Evolutionary conservation across 2,797 vertebrate species (phyloP), one percentile per base, ranked within the genome.

Genomic region (Halcyon badia): DNA sequence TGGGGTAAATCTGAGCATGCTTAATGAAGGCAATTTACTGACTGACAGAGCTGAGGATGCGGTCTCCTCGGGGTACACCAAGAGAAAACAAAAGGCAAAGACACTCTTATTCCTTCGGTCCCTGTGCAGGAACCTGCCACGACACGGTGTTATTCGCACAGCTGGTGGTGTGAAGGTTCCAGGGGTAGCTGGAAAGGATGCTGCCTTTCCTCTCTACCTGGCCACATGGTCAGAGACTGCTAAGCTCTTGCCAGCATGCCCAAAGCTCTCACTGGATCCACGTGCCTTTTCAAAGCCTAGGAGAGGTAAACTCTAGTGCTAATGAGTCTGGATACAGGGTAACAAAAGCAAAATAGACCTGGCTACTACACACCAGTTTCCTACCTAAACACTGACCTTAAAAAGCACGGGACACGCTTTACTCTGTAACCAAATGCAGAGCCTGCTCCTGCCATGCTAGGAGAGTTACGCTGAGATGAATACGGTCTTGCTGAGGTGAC

Each of bases 311-410:
- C 42, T 28, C 33, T 4, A 49, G 35, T 11, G 11, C 44, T 41
- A 49, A 46, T 9, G 35, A 35, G 31, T 25, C 11, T 14, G 42
- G 57, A 20, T 41, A 18, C 11, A 5, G 42, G 71, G 30, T 6
- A 58, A 21, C 2, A 12, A 56, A 52, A 62, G 35, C 48, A 51
- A 56, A 58, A 41, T 1, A 19, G 8, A 5, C 0, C 20, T 5
- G 46, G 54, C 31, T 58, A 14, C 51, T 28, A 8, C 19, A 4
- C 11, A 18, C 14, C 71, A 48, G 54, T 69, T 57, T 22, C 5
- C 3, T 4, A 1, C 30, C 41, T 1, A 14, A 64, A 11, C 0
- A 0, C 58, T 17, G 69, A 72, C 30, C 72, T 37, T 21, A 37
- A 21, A 31, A 5, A 65, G 56, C 42, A 10, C 18, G 10, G 48